phyloP scores from a whole-genome alignment of 2,888 invertebrate genomes.

The Arctia plantaginis region DNA sequence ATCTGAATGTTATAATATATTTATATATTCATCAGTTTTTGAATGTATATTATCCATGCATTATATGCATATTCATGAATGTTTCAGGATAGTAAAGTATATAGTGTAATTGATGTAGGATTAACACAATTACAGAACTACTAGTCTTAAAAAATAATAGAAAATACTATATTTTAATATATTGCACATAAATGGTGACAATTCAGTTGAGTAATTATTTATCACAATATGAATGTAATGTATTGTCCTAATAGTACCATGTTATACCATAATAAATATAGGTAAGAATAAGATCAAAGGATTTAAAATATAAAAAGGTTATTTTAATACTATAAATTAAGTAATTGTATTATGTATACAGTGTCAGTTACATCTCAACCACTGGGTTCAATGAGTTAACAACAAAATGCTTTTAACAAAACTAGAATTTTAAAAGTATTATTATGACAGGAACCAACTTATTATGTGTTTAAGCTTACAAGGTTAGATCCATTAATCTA shows the following conservation, averaged over 20 bases:
- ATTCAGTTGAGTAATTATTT: background rate
- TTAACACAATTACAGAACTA: background rate
- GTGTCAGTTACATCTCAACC: background rate
- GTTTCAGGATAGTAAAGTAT: background rate
- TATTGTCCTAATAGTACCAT: background rate
- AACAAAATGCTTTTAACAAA: conserved; percentile 12
- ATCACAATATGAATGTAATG: background rate
- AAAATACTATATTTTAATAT: background rate
- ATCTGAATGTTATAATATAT: background rate
- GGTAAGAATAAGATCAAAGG: background rate
- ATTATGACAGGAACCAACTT: conserved; percentile 24
- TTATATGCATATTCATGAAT: background rate
- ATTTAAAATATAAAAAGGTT: background rate
- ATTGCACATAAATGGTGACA: background rate
- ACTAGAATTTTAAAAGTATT: conserved; percentile 1
- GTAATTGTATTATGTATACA: background rate
- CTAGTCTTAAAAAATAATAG: background rate
- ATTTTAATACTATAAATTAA: background rate
- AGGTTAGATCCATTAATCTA: conserved; percentile 32
- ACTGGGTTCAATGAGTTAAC: background rate
- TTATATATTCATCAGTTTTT: background rate
- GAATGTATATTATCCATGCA: background rate
- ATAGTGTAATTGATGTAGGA: background rate
- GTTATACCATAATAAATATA: background rate
- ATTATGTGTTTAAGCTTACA: conserved; percentile 29